A percentile compares a stretch with the other conserved stretches of the same genome.
Evolutionary conservation across 2,888 invertebrate species (phyloP).

Genomic region (Coelopa pilipes): DNA sequence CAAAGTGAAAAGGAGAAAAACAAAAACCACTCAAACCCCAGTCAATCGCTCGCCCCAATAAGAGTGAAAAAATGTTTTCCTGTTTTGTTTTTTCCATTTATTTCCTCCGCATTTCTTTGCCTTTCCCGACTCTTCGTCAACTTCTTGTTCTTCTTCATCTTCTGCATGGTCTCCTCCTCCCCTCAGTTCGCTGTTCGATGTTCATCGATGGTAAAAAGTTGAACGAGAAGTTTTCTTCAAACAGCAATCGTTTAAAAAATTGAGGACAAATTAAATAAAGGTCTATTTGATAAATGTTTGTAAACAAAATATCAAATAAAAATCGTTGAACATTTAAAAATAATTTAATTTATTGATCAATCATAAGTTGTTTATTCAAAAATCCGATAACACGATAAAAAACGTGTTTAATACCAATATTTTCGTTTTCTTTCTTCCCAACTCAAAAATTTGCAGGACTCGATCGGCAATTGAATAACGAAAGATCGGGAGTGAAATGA

Average conservation of each 20-base stretch:
- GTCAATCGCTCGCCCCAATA: no score
- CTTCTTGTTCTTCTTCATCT: neutral
- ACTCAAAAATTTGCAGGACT: no score
- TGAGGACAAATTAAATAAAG: no score
- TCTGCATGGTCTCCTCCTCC: no score
- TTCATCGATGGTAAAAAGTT: no score
- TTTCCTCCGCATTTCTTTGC: neutral
- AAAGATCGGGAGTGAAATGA: no score
- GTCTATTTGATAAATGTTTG: no score
- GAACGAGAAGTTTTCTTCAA: no score
- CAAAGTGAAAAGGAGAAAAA: neutral
- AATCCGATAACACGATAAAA: neutral
- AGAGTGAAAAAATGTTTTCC: conserved; percentile 8
- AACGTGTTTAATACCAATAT: neutral
- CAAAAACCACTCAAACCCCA: neutral
- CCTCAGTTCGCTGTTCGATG: no score
- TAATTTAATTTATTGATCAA: neutral
- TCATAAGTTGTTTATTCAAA: neutral
- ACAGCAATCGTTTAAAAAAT: no score
- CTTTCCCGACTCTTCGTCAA: neutral
- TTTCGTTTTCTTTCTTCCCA: neutral
- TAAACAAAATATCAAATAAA: neutral
- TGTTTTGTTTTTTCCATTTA: neutral
- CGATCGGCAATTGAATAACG: no score
- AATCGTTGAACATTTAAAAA: neutral